Conservation (phyloP, 2,888 invertebrate genomes). For the Nezara viridula region DNA sequence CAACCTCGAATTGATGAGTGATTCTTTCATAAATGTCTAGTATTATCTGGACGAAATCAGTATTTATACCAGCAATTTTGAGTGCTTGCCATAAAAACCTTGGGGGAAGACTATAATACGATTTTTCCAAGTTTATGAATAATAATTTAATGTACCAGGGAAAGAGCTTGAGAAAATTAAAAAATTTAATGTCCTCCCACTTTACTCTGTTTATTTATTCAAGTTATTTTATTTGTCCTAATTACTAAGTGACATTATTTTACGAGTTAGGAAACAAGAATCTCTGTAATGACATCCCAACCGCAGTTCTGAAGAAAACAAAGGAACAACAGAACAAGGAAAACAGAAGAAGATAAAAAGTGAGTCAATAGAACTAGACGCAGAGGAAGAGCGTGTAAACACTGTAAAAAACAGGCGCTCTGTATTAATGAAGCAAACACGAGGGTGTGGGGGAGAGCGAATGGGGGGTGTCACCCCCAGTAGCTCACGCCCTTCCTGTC, state of each 20-base stretch:
- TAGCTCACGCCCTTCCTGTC: neutral
- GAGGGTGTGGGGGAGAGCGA: neutral
- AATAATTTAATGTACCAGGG: no score
- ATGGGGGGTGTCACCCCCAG: neutral
- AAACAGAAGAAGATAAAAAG: slow-evolving; percentile 27
- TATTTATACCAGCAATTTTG: no score
- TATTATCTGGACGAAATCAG: no score
- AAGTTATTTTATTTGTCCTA: neutral
- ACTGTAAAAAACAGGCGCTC: slow-evolving; percentile 21
- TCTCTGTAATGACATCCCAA: neutral
- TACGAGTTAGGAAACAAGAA: neutral
- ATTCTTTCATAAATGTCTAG: no score
- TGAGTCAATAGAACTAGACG: slow-evolving; percentile 8
- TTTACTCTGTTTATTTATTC: neutral
- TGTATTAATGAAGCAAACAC: slow-evolving; percentile 49
- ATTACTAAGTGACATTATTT: neutral
- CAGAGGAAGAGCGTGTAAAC: slow-evolving; percentile 26
- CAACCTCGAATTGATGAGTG: no score
- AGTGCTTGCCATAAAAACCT: no score
- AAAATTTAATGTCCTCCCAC: neutral
- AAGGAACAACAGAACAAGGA: slow-evolving; percentile 1
- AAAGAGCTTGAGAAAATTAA: neutral
- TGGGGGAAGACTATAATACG: no score
- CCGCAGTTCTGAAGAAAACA: neutral
- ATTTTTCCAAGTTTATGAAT: no score